Conservation (phyloP, 53 echinoderm and acorn worm genomes). For the Antedon mediterranea region DNA sequence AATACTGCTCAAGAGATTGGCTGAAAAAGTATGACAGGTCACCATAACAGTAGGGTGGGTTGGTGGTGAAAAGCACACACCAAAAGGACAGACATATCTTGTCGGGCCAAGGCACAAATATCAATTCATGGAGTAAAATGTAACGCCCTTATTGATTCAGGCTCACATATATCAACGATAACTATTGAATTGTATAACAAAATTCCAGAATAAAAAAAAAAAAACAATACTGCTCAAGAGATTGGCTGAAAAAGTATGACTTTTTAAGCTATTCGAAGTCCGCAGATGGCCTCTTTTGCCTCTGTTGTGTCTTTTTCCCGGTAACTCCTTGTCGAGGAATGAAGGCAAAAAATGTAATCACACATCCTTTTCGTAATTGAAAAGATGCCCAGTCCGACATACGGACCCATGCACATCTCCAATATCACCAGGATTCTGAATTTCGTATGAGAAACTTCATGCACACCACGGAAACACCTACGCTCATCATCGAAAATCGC, state of each 20-base stretch:
- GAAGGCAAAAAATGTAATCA: neutral
- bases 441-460: neutral
- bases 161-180: too few species aligned
- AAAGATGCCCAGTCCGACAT: neutral
- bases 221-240: too few species aligned
- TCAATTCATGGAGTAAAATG: too few species aligned
- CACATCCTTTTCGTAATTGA: neutral
- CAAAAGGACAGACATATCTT: too few species aligned
- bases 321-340: neutral
- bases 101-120: too few species aligned
- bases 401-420: neutral
- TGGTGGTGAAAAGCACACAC: too few species aligned
- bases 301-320: conserved; percentile 8
- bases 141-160: too few species aligned
- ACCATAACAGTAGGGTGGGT: too few species aligned
- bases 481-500: neutral
- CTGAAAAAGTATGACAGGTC: too few species aligned
- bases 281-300: conserved; percentile 4
- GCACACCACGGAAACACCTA: neutral
- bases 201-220: too few species aligned
- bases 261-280: conserved; percentile 5
- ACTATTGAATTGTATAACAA: too few species aligned
- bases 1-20: too few species aligned
- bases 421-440: neutral
- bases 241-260: conserved; percentile 4